Evolutionary conservation across 2,888 invertebrate species (phyloP).

Genomic region (Eupeodes luniger): DNA sequence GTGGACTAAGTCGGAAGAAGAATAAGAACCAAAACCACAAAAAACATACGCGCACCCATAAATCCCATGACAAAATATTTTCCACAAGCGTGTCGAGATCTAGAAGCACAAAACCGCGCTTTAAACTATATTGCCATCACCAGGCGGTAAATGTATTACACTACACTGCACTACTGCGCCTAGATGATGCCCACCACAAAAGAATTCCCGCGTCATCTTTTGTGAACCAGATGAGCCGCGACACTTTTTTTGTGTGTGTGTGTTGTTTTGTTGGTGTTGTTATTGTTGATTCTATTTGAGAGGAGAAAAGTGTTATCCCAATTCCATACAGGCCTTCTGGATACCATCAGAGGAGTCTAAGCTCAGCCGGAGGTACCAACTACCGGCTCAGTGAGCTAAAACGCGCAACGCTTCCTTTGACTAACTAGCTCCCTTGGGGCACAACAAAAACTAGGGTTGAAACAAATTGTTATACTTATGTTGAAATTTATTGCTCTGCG

Average conservation of each 20-base stretch:
- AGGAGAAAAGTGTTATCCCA: slow-evolving; percentile 44
- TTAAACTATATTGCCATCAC: slow-evolving; percentile 47
- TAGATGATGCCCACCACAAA: slow-evolving; percentile 63
- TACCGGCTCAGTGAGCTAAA: slow-evolving; percentile 39
- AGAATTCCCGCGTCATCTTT: slow-evolving; percentile 69
- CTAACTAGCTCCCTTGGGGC: slow-evolving; percentile 73
- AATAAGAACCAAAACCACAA: slow-evolving; percentile 36
- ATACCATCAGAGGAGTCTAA: background rate
- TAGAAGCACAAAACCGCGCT: slow-evolving; percentile 39
- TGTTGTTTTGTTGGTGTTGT: background rate
- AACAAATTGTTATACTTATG: slow-evolving; percentile 76
- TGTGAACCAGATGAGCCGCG: slow-evolving; percentile 70
- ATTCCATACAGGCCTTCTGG: slow-evolving; percentile 39
- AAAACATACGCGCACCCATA: slow-evolving; percentile 64
- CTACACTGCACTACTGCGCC: background rate
- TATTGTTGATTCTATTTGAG: background rate
- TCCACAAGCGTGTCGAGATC: slow-evolving; percentile 43
- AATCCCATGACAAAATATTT: slow-evolving; percentile 72
- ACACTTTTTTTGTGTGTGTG: slow-evolving; percentile 50
- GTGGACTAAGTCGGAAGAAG: slow-evolving; percentile 39
- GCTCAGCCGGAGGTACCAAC: slow-evolving; percentile 34
- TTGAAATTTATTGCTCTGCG: slow-evolving; percentile 70
- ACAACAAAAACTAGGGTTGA: slow-evolving; percentile 42
- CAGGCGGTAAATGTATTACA: background rate
- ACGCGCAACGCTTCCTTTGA: slow-evolving; percentile 71